Evolutionary conservation across 2,797 vertebrate genomes (phyloP), one percentile per base, ranked within the genome.

Genomic region (Sternarchorhynchus goeldii): DNA sequence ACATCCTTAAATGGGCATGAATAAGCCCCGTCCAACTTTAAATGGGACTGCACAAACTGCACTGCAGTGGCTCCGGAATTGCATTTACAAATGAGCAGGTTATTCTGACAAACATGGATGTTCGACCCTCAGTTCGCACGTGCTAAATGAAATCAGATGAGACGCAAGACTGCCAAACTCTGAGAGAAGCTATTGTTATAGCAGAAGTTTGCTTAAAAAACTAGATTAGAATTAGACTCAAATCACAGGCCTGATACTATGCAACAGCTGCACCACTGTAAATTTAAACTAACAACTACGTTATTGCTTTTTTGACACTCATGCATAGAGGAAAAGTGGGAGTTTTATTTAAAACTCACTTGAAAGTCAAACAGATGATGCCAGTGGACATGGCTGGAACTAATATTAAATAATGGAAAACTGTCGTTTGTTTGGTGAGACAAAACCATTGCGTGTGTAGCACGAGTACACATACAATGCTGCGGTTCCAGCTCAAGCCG

Each of bases 41-140:
- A 82, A 82, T 55, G 53, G 34, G 56, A 20, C 63, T 20, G 17
- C 62, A 74, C 6, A 7, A 56, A 75, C 56, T 78, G 45, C 58
- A 78, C 45, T 32, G 74, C 75, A 72, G 75, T 66, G 59, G 21
- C 72, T 67, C 79, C 34, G 70, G 72, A 39, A 25, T 4, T 59
- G 18, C 59, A 55, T 55, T 55, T 29, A 14, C 65, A 68, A 50
- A 68, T 29, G 41, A 45, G 41, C n/a, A 20, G 14, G 39, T 21
- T 17, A 17, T 25, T 66, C n/a, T 14, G 21, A 55, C 3, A 69
- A 17, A 66, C 64, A 17, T 12, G 0, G 3, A 65, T n/a, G n/a
- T 41, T 5, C 34, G 7, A 65, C n/a, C 6, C 63, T 20, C 18
- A 14, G n/a, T 21, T 67, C 0, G 3, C 14, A 25, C 36, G 25